phyloP scores from a whole-genome alignment of 2,797 vertebrate genomes.

The Chiroxiphia lanceolata region DNA sequence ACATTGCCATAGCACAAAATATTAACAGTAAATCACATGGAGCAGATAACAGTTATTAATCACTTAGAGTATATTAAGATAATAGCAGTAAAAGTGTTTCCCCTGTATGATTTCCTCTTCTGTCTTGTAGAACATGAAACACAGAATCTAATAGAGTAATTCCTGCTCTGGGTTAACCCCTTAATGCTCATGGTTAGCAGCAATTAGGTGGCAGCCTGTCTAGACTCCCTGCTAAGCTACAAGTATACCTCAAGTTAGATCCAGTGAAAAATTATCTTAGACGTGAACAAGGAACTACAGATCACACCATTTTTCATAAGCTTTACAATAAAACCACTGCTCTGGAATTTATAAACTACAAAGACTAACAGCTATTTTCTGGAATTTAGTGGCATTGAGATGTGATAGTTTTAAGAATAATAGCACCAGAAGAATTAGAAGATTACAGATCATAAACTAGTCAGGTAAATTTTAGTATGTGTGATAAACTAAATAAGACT shows the following conservation, averaged over 20 bases:
- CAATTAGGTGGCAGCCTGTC: neutral
- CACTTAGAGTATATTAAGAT: neutral
- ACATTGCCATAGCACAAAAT: neutral
- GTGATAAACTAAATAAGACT: neutral
- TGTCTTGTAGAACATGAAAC: neutral
- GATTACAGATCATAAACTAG: accelerated
- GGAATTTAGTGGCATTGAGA: neutral
- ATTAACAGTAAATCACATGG: neutral
- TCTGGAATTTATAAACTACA: neutral
- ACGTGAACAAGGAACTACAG: neutral
- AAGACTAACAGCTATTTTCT: neutral
- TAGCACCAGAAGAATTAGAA: neutral
- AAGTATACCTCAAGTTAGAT: neutral
- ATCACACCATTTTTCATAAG: neutral
- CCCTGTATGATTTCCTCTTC: neutral
- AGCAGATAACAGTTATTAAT: neutral
- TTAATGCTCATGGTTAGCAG: neutral
- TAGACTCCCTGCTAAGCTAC: neutral
- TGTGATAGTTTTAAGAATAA: neutral
- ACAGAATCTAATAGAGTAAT: neutral
- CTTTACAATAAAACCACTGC: neutral
- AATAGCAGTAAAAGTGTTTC: neutral
- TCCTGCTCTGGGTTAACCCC: neutral
- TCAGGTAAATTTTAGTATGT: neutral
- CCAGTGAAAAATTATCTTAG: neutral